Conservation (phyloP, 2,797 vertebrate genomes). For the Pseudochromis fuscus region DNA sequence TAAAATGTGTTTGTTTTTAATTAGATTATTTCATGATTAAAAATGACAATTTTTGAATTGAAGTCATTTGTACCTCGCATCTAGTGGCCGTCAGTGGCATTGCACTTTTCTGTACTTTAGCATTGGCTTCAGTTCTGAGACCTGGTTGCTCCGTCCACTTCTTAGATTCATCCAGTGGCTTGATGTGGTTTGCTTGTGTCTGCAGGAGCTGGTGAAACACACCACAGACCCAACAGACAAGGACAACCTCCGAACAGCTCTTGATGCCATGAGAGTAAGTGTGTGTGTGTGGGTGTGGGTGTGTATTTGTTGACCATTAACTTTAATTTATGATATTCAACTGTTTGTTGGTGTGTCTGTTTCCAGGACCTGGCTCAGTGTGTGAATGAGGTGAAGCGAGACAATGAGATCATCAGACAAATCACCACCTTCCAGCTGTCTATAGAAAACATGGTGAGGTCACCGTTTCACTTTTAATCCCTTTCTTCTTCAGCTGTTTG, state of each 20-base stretch:
- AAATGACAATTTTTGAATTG: too few species aligned
- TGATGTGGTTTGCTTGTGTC: constrained; percentile 21
- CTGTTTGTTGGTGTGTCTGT: constrained; percentile 14
- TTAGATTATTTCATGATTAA: too few species aligned
- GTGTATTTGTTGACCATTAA: background rate
- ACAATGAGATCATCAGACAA: constrained; percentile 93
- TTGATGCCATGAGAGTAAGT: constrained; percentile 92
- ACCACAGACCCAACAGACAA: constrained; percentile 86
- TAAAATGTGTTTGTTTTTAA: constrained; percentile 24
- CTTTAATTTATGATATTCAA: background rate
- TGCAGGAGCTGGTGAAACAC: constrained; percentile 91
- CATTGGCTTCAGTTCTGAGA: too few species aligned
- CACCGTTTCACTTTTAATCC: background rate
- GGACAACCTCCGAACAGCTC: constrained; percentile 88
- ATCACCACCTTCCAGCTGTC: constrained; percentile 94
- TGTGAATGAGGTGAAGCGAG: constrained; percentile 94
- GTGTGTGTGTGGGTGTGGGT: constrained; percentile 5
- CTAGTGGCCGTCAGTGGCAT: too few species aligned
- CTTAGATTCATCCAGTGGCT: background rate
- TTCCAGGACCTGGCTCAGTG: constrained; percentile 92
- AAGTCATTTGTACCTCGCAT: too few species aligned
- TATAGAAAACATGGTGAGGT: constrained; percentile 92
- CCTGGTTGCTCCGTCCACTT: too few species aligned
- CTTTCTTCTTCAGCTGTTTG: background rate
- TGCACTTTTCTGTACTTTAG: too few species aligned